Percentiles rank a stretch among this genome's conserved stretches.
Conservation (phyloP, 2,797 vertebrate species). For the Coluber constrictor region DNA sequence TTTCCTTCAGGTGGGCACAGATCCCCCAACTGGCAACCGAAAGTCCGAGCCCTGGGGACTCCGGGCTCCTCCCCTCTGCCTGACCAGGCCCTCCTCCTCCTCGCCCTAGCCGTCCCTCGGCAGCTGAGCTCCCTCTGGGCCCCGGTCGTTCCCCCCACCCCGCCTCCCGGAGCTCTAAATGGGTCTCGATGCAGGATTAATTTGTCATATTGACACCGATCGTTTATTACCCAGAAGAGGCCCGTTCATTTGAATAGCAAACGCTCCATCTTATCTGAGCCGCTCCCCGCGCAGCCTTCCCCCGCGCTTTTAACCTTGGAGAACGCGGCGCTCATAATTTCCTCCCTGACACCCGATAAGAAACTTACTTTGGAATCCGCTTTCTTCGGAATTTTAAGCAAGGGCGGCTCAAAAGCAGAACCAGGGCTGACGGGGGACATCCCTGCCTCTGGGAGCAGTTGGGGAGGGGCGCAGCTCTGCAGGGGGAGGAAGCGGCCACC, state of each 20-base stretch:
- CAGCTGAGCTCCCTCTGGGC: accelerated
- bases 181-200: constrained; percentile 61
- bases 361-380: constrained; percentile 63
- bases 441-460: background rate
- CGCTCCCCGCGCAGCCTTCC: constrained; percentile 60
- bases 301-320: constrained; percentile 69
- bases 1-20: background rate
- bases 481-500: background rate
- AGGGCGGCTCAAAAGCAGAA: constrained; percentile 46
- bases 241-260: constrained; percentile 70
- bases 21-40: background rate
- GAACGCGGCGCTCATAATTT: constrained; percentile 64
- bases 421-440: background rate
- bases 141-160: accelerated
- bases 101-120: accelerated
- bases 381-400: constrained; percentile 60
- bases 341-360: constrained; percentile 64
- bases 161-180: background rate
- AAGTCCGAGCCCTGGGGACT: background rate
- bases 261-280: constrained; percentile 67
- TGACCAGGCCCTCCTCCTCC: accelerated
- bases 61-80: background rate
- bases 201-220: constrained; percentile 71
- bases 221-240: constrained; percentile 63
- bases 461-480: background rate